Percentiles rank a stretch among this genome's conserved stretches.
phyloP scores from a whole-genome alignment of 2,888 invertebrate genomes.

The Mechanitis messenoides region DNA sequence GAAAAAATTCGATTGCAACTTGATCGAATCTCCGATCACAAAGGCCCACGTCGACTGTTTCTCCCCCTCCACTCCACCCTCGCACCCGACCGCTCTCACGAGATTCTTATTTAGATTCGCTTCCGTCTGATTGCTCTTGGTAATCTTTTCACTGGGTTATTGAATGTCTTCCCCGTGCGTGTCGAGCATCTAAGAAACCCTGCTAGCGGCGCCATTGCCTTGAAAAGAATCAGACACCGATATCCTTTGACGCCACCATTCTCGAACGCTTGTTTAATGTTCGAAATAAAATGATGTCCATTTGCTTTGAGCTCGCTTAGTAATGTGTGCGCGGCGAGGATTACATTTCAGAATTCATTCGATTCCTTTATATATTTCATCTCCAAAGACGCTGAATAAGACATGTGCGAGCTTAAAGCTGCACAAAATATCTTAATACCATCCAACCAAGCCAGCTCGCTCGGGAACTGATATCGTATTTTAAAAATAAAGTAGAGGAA shows the following conservation, averaged over 20 bases:
- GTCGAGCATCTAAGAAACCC: constrained; percentile 54
- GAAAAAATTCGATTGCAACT: constrained; percentile 61
- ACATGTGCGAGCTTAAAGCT: constrained; percentile 16
- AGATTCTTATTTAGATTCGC: constrained; percentile 78
- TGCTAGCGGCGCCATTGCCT: constrained; percentile 43
- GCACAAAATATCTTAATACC: too few relatives aligned
- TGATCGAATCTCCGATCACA: constrained; percentile 71
- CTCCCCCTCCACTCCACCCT: constrained; percentile 50
- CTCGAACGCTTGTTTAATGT: constrained; percentile 48
- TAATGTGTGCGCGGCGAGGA: constrained; percentile 33
- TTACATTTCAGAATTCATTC: constrained; percentile 32
- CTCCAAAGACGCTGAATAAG: constrained; percentile 24
- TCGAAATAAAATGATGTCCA: constrained; percentile 46
- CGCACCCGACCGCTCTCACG: constrained; percentile 67
- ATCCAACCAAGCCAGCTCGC: too few relatives aligned
- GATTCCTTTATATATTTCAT: constrained; percentile 25
- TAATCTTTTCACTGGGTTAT: constrained; percentile 77
- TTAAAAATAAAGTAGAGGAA: too few relatives aligned
- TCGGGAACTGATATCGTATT: too few relatives aligned
- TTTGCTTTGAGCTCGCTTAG: constrained; percentile 41
- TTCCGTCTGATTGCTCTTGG: constrained; percentile 77
- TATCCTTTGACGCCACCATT: constrained; percentile 52
- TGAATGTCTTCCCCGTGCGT: constrained; percentile 75
- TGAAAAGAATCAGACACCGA: constrained; percentile 51
- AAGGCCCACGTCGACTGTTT: constrained; percentile 67